A percentile compares a stretch with the other conserved stretches of the same genome.
Conservation (phyloP, 2,797 vertebrate genomes). For the Trichosurus vulpecula region DNA sequence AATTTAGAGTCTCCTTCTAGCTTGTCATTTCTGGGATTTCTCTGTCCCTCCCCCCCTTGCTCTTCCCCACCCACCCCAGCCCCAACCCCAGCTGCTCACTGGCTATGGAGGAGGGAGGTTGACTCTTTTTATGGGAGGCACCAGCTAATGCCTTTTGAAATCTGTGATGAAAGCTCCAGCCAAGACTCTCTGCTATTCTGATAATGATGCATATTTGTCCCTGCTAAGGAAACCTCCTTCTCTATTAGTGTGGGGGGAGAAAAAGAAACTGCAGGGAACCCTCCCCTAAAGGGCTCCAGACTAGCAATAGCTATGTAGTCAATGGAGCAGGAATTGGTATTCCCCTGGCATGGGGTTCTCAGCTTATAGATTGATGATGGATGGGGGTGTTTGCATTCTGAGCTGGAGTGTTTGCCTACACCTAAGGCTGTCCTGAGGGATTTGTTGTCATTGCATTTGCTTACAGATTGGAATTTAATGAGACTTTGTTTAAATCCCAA, state of each 20-base stretch:
- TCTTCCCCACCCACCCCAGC: neutral
- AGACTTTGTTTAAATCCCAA: constrained; percentile 51
- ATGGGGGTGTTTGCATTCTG: constrained; percentile 59
- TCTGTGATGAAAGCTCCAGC: constrained; percentile 68
- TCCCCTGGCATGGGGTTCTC: constrained; percentile 65
- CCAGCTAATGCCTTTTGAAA: constrained; percentile 65
- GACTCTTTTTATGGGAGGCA: constrained; percentile 59
- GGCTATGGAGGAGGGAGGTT: constrained; percentile 60
- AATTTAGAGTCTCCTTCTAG: constrained; percentile 56
- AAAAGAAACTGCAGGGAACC: constrained; percentile 27
- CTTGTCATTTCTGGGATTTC: constrained; percentile 64
- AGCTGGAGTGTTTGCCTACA: constrained; percentile 69
- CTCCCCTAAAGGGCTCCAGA: constrained; percentile 50
- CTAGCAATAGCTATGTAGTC: constrained; percentile 33
- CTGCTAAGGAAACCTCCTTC: constrained; percentile 57
- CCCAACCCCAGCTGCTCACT: neutral
- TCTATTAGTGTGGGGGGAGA: constrained; percentile 65
- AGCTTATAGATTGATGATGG: constrained; percentile 62
- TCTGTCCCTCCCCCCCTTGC: constrained; percentile 50
- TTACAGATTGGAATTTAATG: constrained; percentile 61
- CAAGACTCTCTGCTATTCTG: constrained; percentile 61
- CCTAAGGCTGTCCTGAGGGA: constrained; percentile 54
- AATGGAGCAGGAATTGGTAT: constrained; percentile 63
- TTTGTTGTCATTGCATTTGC: constrained; percentile 63
- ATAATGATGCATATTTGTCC: constrained; percentile 69